Conservation (phyloP, 2,888 invertebrate species). For the Stegana nigrithorax region DNA sequence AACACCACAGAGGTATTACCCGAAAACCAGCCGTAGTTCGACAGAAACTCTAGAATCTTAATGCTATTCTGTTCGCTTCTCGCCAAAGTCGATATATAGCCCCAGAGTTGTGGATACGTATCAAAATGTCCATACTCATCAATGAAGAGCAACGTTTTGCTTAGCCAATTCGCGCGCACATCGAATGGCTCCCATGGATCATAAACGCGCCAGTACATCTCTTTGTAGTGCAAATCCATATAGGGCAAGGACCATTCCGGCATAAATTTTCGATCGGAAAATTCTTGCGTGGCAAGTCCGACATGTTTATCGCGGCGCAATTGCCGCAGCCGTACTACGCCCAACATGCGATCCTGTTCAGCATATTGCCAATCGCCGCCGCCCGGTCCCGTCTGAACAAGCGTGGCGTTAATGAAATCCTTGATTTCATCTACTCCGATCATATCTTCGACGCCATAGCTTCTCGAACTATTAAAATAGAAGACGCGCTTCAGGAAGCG, state of each 20-base stretch:
- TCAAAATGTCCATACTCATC: conserved; percentile 34
- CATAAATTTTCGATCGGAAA: conserved; percentile 32
- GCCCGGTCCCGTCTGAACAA: conserved; percentile 28
- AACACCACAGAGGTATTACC: conserved; percentile 42
- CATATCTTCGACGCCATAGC: conserved; percentile 24
- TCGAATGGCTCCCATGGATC: conserved; percentile 43
- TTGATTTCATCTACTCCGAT: conserved; percentile 39
- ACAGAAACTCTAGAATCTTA: conserved; percentile 43
- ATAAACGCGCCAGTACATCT: conserved; percentile 49
- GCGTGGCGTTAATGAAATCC: conserved; percentile 36
- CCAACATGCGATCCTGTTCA: conserved; percentile 40
- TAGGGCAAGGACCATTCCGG: conserved; percentile 41
- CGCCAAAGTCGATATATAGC: conserved; percentile 45
- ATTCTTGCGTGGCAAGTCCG: neutral
- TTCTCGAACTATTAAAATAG: conserved; percentile 30
- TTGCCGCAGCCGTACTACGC: conserved; percentile 53
- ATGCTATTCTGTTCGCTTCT: conserved; percentile 44
- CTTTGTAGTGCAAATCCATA: conserved; percentile 31
- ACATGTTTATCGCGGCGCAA: conserved; percentile 30
- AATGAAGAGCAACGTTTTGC: conserved; percentile 22
- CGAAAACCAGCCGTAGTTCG: conserved; percentile 49
- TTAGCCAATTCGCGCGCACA: conserved; percentile 23
- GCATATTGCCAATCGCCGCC: neutral
- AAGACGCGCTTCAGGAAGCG: conserved; percentile 38
- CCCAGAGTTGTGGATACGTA: conserved; percentile 36